These are phyloP conservation scores for Gandaritis pyraliata DNA, from an alignment of 2,888 invertebrate species.

Conservation along the genomic window DNA sequence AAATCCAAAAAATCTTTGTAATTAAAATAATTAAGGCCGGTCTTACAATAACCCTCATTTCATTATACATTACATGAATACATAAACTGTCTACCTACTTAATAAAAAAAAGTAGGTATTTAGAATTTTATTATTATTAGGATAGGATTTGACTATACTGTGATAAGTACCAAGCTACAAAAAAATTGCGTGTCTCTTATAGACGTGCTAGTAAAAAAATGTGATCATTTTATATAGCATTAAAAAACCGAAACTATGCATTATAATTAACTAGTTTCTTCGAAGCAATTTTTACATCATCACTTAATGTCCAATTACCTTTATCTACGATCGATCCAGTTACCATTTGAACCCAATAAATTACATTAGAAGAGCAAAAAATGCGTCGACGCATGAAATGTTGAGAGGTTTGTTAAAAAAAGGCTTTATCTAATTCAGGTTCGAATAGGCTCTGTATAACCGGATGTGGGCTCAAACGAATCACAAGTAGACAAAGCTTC, in stretches of 20 bases:
- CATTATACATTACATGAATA: no score
- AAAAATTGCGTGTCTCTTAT: no score
- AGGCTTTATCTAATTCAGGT: conserved; percentile 25
- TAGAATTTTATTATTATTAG: no score
- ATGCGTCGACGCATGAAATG: conserved; percentile 27
- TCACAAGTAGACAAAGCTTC: background rate
- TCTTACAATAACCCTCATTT: no score
- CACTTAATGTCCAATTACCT: conserved; percentile 34
- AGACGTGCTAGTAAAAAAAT: no score
- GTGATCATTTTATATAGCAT: background rate
- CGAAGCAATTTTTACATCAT: conserved; percentile 29
- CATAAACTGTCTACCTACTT: no score
- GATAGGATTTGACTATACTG: no score
- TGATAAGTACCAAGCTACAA: no score
- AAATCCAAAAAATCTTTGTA: no score
- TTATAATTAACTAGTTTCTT: conserved; percentile 14
- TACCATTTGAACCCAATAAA: conserved; percentile 32
- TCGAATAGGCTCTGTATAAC: conserved; percentile 18
- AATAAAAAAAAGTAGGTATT: no score
- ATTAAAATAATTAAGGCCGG: no score
- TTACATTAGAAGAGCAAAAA: conserved; percentile 34
- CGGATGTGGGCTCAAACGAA: conserved; percentile 9
- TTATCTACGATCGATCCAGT: conserved; percentile 33
- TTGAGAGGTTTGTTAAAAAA: conserved; percentile 28
- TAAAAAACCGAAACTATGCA: conserved; percentile 7